Percentiles rank a stretch among this genome's conserved stretches.
Evolutionary conservation across 2,888 invertebrate genomes (phyloP).

Genomic region (Panopea generosa): DNA sequence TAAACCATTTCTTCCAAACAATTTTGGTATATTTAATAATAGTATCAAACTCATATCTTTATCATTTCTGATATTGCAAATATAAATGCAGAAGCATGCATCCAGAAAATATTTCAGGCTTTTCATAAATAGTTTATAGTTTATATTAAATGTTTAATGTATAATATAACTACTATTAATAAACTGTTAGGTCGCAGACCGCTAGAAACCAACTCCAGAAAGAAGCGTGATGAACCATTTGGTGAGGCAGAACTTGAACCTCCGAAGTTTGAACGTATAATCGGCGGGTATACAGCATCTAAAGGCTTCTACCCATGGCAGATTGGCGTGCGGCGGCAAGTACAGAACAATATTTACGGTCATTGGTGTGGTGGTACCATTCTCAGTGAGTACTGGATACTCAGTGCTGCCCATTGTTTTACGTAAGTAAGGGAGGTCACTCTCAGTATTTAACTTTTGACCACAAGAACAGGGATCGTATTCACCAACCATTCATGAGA

Average conservation of each 20-base stretch:
- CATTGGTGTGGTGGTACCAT: slow-evolving; percentile 82
- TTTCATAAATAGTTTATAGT: too few species aligned
- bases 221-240: slow-evolving; percentile 50
- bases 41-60: background rate
- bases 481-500: too few species aligned
- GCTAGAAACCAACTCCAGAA: slow-evolving; percentile 51
- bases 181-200: slow-evolving; percentile 52
- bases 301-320: slow-evolving; percentile 83
- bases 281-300: slow-evolving; percentile 75
- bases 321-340: slow-evolving; percentile 69
- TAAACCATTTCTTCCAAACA: too few species aligned
- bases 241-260: slow-evolving; percentile 39
- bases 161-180: too few species aligned
- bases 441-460: background rate
- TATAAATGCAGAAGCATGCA: too few species aligned
- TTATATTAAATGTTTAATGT: too few species aligned
- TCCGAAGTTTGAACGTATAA: slow-evolving; percentile 66
- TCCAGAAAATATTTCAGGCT: too few species aligned
- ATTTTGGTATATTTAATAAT: too few species aligned
- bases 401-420: slow-evolving; percentile 84
- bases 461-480: background rate
- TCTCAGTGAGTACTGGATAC: slow-evolving; percentile 79
- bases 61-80: too few species aligned
- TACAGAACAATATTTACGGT: slow-evolving; percentile 23
- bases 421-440: too few species aligned